Evolutionary conservation across 2,113 vertebrate species (phyloP), one percentile per base, ranked within the genome.

Genomic region (Suncus etruscus): DNA sequence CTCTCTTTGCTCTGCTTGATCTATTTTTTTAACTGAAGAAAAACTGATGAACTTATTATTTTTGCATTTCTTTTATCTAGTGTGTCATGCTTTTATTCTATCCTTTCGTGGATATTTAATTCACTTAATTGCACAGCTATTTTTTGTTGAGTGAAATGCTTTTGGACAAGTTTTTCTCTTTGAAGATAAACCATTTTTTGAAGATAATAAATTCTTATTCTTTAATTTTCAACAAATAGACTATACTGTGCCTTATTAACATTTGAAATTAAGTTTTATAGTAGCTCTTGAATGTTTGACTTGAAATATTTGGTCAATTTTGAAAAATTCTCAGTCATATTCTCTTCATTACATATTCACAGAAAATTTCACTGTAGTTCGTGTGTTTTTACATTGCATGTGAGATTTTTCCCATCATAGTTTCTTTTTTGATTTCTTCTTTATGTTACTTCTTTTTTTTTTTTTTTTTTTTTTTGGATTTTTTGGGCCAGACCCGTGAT

Each of bases 291-390:
- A 90, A 78, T 85, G 27, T 66, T 1, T 88, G 66, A 32, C 51
- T 65, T 78, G 20, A 93, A 93, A 68, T 39, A 2, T 80, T 91
- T 32, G 50, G 27, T 31, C 70, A 90, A 8, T 72, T 76, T 63
- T 8, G 5, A 54, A 83, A 92, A 75, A 8, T 68, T 65, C 27
- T 91, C 10, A 72, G 20, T 0, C 25, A 70, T 31, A 70, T 86
- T 86, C 54, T 69, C 27, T 92, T 91, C 8, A 73, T 85, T 32
- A 82, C 8, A 32, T 2, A 8, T 11, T 39, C 1, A 15, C 2
- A 70, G 11, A 18, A 27, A 69, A 32, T 82, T 58, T 81, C 18
- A 68, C 24, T 65, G 5, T 68, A 61, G 50, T 50, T 31, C n/a
- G 31, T 11, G 5, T 32, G 8, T 50, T 47, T 65, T 45, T 50